A percentile compares a stretch with the other conserved stretches of the same genome.
Evolutionary conservation across 2,888 invertebrate species (phyloP).

Genomic region (Cryptocephalus moraei): DNA sequence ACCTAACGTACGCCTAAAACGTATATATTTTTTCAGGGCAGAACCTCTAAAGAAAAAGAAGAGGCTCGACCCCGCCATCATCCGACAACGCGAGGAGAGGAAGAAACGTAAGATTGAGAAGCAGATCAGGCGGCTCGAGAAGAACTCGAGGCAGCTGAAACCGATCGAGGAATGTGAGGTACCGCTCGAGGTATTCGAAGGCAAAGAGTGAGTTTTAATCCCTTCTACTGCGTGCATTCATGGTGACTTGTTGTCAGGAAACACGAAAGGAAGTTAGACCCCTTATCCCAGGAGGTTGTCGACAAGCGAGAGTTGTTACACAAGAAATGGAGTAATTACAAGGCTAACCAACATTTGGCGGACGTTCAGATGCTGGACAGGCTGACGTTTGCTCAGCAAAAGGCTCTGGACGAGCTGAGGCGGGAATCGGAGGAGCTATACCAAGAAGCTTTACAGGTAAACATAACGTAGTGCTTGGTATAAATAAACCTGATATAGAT

Average conservation of each 20-base stretch:
- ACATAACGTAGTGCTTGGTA: constrained; percentile 1
- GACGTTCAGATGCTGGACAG: constrained; percentile 62
- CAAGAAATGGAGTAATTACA: constrained; percentile 70
- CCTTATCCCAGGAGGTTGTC: constrained; percentile 45
- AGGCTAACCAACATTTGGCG: constrained; percentile 48
- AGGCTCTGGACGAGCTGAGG: constrained; percentile 70
- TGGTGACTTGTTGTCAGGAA: constrained; percentile 30
- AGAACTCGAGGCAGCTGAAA: constrained; percentile 72
- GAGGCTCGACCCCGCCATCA: constrained; percentile 67
- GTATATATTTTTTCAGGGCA: constrained; percentile 45
- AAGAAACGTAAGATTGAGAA: constrained; percentile 77
- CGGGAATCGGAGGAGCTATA: constrained; percentile 80
- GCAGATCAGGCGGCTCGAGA: constrained; percentile 72
- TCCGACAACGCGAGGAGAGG: constrained; percentile 73
- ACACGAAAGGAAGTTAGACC: constrained; percentile 41
- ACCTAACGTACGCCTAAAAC: neutral
- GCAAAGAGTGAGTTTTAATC: constrained; percentile 45
- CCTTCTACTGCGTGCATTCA: no score
- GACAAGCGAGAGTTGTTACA: constrained; percentile 55
- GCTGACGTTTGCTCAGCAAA: constrained; percentile 57
- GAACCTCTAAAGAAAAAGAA: constrained; percentile 89
- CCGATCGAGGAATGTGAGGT: constrained; percentile 83
- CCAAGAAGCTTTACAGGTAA: constrained; percentile 71
- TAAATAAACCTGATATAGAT: neutral
- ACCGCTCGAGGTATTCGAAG: constrained; percentile 53